Conservation (phyloP, 1,140 invertebrate species). For the Procambarus virginalis region DNA sequence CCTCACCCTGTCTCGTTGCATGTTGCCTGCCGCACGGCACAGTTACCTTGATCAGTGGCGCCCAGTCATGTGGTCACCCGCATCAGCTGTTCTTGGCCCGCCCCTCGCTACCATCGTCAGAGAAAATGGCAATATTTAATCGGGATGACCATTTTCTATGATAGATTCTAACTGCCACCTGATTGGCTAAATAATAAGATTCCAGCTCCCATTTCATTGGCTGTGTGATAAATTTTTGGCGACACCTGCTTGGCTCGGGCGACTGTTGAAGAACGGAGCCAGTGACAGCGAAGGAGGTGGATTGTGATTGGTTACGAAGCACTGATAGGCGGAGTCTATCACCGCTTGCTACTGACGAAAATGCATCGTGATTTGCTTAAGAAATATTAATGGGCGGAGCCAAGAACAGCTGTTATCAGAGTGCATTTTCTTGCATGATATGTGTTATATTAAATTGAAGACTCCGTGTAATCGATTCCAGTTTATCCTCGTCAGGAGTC, state of each 20-base stretch:
- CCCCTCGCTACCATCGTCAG: background rate
- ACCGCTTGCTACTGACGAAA: background rate
- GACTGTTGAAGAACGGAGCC: background rate
- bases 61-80: background rate
- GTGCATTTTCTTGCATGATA: background rate
- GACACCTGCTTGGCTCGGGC: too few species aligned
- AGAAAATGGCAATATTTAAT: background rate
- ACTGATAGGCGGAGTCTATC: background rate
- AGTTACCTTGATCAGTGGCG: background rate
- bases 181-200: background rate
- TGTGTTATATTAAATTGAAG: too few species aligned
- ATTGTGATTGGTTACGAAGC: background rate
- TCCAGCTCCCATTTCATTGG: too few species aligned
- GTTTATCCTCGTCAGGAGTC: too few species aligned
- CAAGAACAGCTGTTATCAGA: background rate
- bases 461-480: too few species aligned
- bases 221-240: too few species aligned
- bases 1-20: constrained; percentile 2
- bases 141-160: background rate
- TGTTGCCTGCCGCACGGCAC: background rate
- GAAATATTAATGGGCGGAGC: background rate
- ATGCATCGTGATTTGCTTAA: background rate
- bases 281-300: background rate
- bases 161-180: background rate
- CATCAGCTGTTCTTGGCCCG: background rate